phyloP scores from a whole-genome alignment of 2,797 vertebrate species.

The Enteromius argenteus region DNA sequence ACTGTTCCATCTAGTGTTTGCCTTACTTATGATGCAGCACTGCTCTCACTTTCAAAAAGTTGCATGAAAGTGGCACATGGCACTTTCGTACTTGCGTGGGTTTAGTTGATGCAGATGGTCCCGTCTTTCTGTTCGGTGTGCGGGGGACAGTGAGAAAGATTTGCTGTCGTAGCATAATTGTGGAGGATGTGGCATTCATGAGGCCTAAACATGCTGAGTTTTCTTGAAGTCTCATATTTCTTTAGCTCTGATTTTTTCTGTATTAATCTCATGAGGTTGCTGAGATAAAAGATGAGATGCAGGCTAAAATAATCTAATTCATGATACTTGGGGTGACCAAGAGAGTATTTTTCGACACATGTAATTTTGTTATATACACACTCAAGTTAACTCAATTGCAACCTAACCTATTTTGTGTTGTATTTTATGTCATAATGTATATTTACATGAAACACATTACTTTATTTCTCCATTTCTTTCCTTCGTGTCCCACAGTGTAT shows the following conservation, averaged over 20 bases:
- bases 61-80: conserved; percentile 4
- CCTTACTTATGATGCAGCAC: background rate
- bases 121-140: background rate
- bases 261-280: background rate
- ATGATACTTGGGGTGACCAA: background rate
- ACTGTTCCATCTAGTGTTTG: conserved; percentile 16
- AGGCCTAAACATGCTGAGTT: background rate
- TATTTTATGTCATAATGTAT: background rate
- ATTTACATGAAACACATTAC: background rate
- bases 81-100: background rate
- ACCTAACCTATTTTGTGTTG: background rate
- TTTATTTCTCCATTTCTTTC: background rate
- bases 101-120: conserved; percentile 31
- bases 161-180: background rate
- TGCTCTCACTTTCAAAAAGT: background rate
- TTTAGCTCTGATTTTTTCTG: background rate
- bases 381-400: background rate
- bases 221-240: background rate
- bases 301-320: background rate
- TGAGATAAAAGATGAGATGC: background rate
- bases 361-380: background rate
- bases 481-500: conserved; percentile 80
- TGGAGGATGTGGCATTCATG: background rate
- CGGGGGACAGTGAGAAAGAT: conserved; percentile 1
- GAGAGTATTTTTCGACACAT: background rate